These are phyloP conservation scores for Cynodonichthys magdalenae DNA, from an alignment of 2,797 vertebrate species.

Conservation along the genomic window DNA sequence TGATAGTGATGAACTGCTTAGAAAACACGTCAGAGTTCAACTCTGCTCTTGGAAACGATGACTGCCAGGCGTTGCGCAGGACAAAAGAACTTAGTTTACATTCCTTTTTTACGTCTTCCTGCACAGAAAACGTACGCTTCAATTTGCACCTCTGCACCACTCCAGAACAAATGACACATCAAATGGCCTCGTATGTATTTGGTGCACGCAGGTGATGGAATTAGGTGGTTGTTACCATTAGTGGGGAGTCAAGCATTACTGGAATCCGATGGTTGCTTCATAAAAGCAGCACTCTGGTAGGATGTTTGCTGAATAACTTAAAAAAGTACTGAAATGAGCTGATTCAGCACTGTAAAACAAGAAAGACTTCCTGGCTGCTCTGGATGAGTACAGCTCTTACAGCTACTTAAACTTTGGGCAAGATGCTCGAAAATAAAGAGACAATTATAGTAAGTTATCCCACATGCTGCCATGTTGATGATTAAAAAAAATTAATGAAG, in stretches of 20 bases:
- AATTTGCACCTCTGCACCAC: conserved; percentile 15
- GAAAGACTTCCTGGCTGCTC: conserved; percentile 54
- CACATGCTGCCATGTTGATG: background rate
- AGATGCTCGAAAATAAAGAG: conserved; percentile 31
- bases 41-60: conserved; percentile 11
- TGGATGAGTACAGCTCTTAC: conserved; percentile 41
- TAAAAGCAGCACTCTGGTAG: conserved; percentile 69
- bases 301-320: conserved; percentile 70
- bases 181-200: conserved; percentile 27
- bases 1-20: conserved; percentile 15
- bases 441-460: background rate
- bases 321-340: conserved; percentile 63
- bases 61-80: background rate
- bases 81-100: background rate
- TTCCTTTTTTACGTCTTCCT: background rate
- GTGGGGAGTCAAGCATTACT: conserved; percentile 48
- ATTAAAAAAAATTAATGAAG: background rate
- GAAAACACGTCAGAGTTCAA: conserved; percentile 3
- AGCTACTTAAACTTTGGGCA: conserved; percentile 44
- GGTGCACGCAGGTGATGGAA: conserved; percentile 66
- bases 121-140: background rate
- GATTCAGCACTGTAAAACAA: conserved; percentile 75
- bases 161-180: conserved; percentile 38
- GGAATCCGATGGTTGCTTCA: conserved; percentile 74
- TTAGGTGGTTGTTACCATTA: conserved; percentile 55